Conservation (phyloP, 2,797 vertebrate species). For the Lophotriccus pileatus region DNA sequence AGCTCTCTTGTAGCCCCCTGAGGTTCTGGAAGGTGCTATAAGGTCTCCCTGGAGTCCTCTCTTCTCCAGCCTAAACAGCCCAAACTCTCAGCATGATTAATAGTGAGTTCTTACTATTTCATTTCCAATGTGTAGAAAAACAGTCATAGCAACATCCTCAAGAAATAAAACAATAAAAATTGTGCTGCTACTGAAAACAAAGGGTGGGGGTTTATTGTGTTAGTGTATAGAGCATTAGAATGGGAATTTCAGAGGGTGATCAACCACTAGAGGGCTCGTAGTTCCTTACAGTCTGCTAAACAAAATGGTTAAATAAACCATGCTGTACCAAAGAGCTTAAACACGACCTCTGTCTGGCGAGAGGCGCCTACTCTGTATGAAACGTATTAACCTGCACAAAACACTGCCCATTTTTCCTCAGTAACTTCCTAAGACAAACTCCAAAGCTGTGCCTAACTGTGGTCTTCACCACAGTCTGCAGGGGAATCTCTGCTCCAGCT, state of each 20-base stretch:
- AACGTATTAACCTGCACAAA: background rate
- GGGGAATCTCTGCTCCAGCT: background rate
- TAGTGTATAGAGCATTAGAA: background rate
- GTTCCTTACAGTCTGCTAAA: background rate
- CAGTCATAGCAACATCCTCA: background rate
- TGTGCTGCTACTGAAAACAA: background rate
- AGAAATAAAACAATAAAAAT: background rate
- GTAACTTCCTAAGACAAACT: background rate
- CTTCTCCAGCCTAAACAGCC: background rate
- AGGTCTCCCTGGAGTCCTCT: background rate
- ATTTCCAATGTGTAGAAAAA: background rate
- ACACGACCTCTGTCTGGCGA: background rate
- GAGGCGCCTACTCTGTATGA: background rate
- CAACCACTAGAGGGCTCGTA: slow-evolving; percentile 34
- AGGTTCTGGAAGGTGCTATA: background rate
- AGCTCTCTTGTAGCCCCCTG: background rate
- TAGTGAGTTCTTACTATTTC: background rate
- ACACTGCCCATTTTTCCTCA: background rate
- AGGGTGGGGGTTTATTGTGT: fast-evolving
- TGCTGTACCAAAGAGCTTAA: background rate
- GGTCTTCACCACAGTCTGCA: fast-evolving
- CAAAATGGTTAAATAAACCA: background rate
- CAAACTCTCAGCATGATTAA: background rate
- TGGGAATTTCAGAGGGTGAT: background rate
- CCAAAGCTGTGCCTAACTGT: background rate